Evolutionary conservation across 2,797 vertebrate genomes (phyloP).

Genomic region (Myotis daubentonii): DNA sequence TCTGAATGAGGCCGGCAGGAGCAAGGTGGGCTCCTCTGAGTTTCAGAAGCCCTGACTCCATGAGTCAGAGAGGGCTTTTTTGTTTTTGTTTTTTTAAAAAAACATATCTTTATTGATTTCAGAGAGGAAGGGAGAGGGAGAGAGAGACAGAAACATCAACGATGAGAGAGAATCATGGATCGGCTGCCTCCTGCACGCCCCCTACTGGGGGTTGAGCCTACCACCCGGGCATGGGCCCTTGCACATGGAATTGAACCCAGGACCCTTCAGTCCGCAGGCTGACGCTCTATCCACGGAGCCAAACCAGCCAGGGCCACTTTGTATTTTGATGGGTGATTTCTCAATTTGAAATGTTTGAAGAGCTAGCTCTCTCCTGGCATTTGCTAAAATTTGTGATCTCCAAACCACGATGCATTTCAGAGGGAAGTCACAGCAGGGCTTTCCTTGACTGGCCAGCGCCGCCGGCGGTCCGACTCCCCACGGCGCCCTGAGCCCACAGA

Average conservation of each 20-base stretch:
- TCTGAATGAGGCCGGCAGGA: background rate
- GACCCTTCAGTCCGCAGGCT: no score
- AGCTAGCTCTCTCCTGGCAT: background rate
- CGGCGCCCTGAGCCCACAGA: background rate
- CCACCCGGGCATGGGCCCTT: no score
- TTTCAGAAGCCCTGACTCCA: background rate
- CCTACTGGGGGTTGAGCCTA: no score
- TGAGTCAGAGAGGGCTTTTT: background rate
- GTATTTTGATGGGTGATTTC: slow-evolving; percentile 16
- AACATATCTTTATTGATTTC: no score
- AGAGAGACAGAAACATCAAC: no score
- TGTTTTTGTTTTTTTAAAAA: no score
- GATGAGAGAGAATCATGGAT: no score
- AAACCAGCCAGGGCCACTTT: background rate
- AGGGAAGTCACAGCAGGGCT: background rate
- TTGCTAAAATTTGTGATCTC: background rate
- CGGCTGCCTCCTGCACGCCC: no score
- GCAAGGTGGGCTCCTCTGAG: background rate
- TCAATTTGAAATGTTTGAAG: slow-evolving; percentile 10
- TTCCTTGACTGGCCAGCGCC: background rate
- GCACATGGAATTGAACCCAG: no score
- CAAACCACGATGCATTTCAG: background rate
- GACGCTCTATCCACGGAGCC: no score
- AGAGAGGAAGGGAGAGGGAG: no score
- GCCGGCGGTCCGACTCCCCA: background rate